Evolutionary conservation across 2,888 invertebrate species (phyloP), one percentile per base, ranked within the genome.

Genomic region (Hedychridium roseum): DNA sequence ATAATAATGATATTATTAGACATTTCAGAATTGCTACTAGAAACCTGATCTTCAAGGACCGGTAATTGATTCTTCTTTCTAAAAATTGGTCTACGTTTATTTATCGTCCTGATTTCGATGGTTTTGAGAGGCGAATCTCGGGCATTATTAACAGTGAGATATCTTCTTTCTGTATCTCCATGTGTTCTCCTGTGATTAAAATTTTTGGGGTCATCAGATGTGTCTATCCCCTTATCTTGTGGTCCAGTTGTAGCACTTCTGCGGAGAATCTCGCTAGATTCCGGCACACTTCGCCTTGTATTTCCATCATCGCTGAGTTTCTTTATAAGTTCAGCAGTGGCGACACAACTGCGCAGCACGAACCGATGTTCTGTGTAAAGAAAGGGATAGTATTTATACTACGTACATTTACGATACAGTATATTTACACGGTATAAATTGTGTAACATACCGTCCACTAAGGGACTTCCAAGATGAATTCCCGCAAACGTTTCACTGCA

Each of bases 301-400:
- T n/a, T n/a, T 7, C 38, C 50, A 6, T 52, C 51, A 28, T 66
- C 62, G 21, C 58, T 49, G 18, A 64, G 52, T 43, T 60, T 70
- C 43, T 70, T 68, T 18, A 60, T 68, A 31, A 77, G 60, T 45
- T 76, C 68, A 3, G 67, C 76, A 17, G 66, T 77, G 32, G 78
- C 74, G 45, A 64, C 71, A 42, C 78, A 78, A 50, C 70, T 77
- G 17, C 66, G 68, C 9, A 78, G 50, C 50, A 76, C 66, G 37
- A 66, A 77, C 52, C 71, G 72, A 43, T 71, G 63, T 56, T 55
- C 75, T 75, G 34, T 15, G 20, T 11, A 36, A 28, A 38, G 30
- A 12, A 6, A 21, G 23, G 4, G 34, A 32, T 40, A 27, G 35
- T 28, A 15, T 2, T 12, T 6, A 32, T 11, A 9, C 23, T 35